A percentile compares a stretch with the other conserved stretches of the same genome.
phyloP scores from a whole-genome alignment of 2,888 invertebrate genomes.

The Aphrophora alni region DNA sequence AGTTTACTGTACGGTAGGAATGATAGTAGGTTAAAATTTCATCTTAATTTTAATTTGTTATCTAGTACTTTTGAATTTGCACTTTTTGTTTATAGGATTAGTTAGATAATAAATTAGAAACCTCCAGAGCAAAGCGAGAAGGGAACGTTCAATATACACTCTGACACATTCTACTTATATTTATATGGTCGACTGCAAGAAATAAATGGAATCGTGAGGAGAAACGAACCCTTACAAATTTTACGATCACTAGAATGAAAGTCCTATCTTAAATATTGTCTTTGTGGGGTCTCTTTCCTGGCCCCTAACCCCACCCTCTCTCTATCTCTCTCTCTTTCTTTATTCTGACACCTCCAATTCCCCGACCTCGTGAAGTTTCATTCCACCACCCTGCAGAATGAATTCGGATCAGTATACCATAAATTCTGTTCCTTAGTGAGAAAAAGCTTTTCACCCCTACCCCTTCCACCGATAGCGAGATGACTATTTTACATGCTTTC shows the following conservation, averaged over 20 bases:
- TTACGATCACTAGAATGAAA: slow-evolving; percentile 33
- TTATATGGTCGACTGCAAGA: neutral
- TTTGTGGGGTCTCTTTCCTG: neutral
- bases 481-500: neutral
- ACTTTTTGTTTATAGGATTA: neutral
- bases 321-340: slow-evolving; percentile 6
- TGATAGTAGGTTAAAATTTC: no score
- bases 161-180: neutral
- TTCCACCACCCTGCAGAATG: slow-evolving; percentile 26
- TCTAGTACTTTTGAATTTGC: neutral
- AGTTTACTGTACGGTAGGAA: no score
- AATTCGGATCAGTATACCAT: slow-evolving; percentile 29
- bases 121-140: neutral
- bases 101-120: neutral
- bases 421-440: slow-evolving; percentile 33
- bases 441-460: neutral
- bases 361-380: slow-evolving; percentile 28
- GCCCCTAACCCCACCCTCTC: neutral
- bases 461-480: neutral
- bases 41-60: no score
- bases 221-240: slow-evolving; percentile 38
- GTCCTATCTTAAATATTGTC: slow-evolving; percentile 41
- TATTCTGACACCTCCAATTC: slow-evolving; percentile 37
- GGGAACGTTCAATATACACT: neutral
- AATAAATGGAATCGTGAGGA: neutral